Base-by-base conservation (phyloP, 2,797 vertebrate species). In the Acanthornis magna region DNA sequence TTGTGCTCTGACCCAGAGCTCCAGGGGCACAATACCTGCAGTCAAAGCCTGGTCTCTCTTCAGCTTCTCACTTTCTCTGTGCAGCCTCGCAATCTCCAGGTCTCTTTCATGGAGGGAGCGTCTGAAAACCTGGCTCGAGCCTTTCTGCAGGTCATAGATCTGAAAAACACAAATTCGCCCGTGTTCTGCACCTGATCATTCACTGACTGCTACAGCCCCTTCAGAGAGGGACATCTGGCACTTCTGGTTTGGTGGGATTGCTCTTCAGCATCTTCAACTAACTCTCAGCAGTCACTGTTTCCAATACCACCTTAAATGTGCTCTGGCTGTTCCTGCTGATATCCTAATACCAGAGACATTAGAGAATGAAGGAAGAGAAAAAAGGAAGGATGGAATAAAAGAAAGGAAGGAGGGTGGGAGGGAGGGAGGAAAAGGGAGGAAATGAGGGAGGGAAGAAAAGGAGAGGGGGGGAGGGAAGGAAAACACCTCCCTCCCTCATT, bases 21-120 rank as follows among this genome's bases (percentile, higher is more conserved):
- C 71, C 17, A 25, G 43, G 42, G 40, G 27, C 18, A 22, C 42
- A 25, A 53, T 55, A 98, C 98, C 98, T 97, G 97, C 38, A 3
- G 95, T 88, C 80, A 96, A 68, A 36, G 82, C 86, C 0, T 96
- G 92, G 70, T 98, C 96, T 67, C 58, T 97, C 96, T 95, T 97
- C 47, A 98, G 14, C 51, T 93, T 98, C 90, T 98, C 97, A 0
- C 96, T 90, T 91, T 98, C 98, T 6, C 58, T 95, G 93, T 34
- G 92, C 85, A 98, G 96, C 60, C 74, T 97, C 7, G 76, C 62
- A 6, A 98, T 98, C 84, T 98, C 98, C 57, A 97, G 67, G 95
- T 98, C 98, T 88, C 96, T 96, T 50, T 98, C 97, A 0, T 91
- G 96, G 78, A 98, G 90, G 53, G 97, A 97, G 89, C 97, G 96